Evolutionary conservation across 2,888 invertebrate genomes (phyloP), one percentile per base, ranked within the genome.

Genomic region (Polydrusus cervinus): DNA sequence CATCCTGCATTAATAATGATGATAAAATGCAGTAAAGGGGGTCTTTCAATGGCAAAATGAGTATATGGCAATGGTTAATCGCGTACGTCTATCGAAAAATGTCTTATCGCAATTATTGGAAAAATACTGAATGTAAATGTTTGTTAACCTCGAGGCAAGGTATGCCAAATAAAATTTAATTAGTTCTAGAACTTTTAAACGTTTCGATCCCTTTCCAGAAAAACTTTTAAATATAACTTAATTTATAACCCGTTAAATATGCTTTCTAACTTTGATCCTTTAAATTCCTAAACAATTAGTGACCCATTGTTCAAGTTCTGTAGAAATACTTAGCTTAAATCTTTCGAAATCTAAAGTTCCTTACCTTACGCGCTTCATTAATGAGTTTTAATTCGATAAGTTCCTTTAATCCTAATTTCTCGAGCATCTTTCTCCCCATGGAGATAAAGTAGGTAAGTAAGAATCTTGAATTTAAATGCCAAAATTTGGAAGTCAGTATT

Each of bases 201-300:
- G 18, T 51, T 30, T 30, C 2, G 6, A 25, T 30, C n/a, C 8
- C 30, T 20, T 30, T 3, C 53, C 30, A 30, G 25, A 10, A 0
- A 7, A 53, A 53, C 53, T 30, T 11, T 20, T 25, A 75, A 74
- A 71, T 18, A 65, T 53, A 49, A 64, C 47, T 68, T 68, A 74
- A 47, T 43, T 60, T 40, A 38, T 38, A 60, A 60, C 45, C 45
- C 25, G 43, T 45, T 62, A 43, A 40, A 55, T 34, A 6, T 38
- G 57, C 38, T 38, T 14, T 16, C 38, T 16, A 60, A 60, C 57
- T 60, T 53, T 60, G 38, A 38, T 38, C 38, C 18, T 18, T 38
- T 11, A 60, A 60, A 60, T 60, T 18, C 38, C 38, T 38, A 60
- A 60, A 60, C 38, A 60, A 60, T 60, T 60, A 34, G 57, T 60